Conservation (phyloP, 2,797 vertebrate genomes). For the Sternarchorhynchus goeldii region DNA sequence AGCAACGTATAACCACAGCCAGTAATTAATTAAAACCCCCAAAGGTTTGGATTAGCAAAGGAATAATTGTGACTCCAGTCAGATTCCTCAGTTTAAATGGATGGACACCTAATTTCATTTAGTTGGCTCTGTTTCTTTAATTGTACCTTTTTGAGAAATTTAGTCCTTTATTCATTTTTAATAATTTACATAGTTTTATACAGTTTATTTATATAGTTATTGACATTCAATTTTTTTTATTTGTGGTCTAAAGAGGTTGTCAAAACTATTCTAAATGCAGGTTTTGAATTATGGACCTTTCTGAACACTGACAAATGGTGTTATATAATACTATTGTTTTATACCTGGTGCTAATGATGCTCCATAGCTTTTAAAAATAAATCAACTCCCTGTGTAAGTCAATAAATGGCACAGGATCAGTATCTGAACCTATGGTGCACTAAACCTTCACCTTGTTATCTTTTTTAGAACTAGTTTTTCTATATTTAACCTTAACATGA, state of each 20-base stretch:
- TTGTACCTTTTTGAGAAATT: conserved; percentile 15
- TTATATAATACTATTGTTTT: neutral
- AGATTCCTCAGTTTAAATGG: conserved; percentile 44
- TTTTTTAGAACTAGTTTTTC: neutral
- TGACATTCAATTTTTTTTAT: neutral
- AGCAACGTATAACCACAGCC: conserved; percentile 46
- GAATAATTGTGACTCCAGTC: conserved; percentile 48
- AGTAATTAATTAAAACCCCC: conserved; percentile 57
- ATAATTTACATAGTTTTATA: neutral
- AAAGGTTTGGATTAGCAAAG: conserved; percentile 52
- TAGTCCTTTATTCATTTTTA: conserved; percentile 16
- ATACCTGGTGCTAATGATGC: conserved; percentile 13
- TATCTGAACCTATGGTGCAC: conserved; percentile 13
- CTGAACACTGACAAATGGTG: neutral
- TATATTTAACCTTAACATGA: neutral
- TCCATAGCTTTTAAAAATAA: conserved; percentile 36
- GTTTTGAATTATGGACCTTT: neutral
- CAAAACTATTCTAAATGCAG: neutral
- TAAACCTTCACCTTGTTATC: neutral
- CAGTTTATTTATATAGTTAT: neutral
- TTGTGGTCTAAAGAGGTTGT: neutral
- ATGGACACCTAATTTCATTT: conserved; percentile 34
- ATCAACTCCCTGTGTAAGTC: conserved; percentile 19
- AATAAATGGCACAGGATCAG: neutral
- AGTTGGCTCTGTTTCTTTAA: conserved; percentile 9